Evolutionary conservation across 2,888 invertebrate species (phyloP).

Genomic region (Noctua fimbriata): DNA sequence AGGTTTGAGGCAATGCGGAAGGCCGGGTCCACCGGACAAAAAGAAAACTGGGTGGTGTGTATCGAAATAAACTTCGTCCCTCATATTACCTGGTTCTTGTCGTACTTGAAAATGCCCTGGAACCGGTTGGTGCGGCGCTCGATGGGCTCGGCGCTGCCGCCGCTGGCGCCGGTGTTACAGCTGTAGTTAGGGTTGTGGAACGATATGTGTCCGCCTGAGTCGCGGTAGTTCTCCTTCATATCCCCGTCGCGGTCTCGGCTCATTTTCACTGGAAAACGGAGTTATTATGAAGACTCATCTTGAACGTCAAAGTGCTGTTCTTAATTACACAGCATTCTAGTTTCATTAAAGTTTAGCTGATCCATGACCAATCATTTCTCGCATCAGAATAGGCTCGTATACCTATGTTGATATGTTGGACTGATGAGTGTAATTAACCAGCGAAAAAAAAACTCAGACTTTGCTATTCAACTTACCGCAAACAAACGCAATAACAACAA

Average conservation of each 20-base stretch:
- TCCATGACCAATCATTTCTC: neutral
- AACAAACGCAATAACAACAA: slow-evolving; percentile 69
- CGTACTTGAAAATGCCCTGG: slow-evolving; percentile 94
- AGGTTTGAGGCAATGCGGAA: neutral
- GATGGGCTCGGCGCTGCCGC: slow-evolving; percentile 80
- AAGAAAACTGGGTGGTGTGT: neutral
- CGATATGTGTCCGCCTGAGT: slow-evolving; percentile 93
- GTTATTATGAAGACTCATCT: neutral
- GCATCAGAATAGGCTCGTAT: neutral
- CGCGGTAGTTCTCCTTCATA: slow-evolving; percentile 84
- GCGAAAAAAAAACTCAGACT: neutral
- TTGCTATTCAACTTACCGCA: slow-evolving; percentile 70
- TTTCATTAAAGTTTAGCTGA: neutral
- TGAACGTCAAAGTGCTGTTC: neutral
- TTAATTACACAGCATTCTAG: neutral
- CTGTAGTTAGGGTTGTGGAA: slow-evolving; percentile 97
- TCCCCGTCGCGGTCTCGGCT: slow-evolving; percentile 72
- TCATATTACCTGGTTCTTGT: slow-evolving; percentile 92
- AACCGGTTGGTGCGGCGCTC: slow-evolving; percentile 82
- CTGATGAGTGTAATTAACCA: neutral
- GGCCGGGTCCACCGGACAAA: neutral
- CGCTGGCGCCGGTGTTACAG: slow-evolving; percentile 83
- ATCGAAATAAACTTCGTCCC: neutral
- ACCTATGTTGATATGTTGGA: neutral
- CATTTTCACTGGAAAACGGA: slow-evolving; percentile 70